These are phyloP conservation scores for Drosophila fulvimacula DNA, from an alignment of 2,888 invertebrate species.

Conservation along the genomic window DNA sequence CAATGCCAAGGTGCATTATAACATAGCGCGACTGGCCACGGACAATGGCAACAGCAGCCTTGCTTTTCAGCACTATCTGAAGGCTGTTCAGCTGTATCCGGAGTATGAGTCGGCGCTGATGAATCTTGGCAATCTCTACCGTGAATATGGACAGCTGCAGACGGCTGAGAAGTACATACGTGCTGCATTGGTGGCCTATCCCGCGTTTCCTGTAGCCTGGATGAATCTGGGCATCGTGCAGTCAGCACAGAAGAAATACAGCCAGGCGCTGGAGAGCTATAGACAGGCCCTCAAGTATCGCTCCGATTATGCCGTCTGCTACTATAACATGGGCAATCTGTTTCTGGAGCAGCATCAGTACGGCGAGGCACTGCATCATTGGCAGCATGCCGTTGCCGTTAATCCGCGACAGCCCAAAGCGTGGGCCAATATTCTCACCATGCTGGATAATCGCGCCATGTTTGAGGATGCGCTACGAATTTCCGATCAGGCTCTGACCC, in stretches of 20 bases:
- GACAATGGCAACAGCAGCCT: conserved; percentile 89
- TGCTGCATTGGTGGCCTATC: conserved; percentile 88
- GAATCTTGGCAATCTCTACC: conserved; percentile 97
- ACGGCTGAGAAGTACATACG: conserved; percentile 94
- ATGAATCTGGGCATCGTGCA: conserved; percentile 98
- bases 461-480: conserved; percentile 89
- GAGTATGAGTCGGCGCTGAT: conserved; percentile 97
- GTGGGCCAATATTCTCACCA: conserved; percentile 96
- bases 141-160: conserved; percentile 95
- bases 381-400: conserved; percentile 92
- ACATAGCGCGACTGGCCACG: conserved; percentile 94
- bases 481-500: conserved; percentile 89
- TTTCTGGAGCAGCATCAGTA: conserved; percentile 91
- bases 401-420: conserved; percentile 93
- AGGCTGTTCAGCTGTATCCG: conserved; percentile 94
- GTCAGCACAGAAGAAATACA: conserved; percentile 89
- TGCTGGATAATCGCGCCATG: conserved; percentile 91
- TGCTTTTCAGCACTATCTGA: conserved; percentile 92
- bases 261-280: conserved; percentile 92
- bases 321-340: conserved; percentile 97
- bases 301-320: conserved; percentile 94
- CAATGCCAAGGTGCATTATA: conserved; percentile 96
- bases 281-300: conserved; percentile 91
- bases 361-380: conserved; percentile 91
- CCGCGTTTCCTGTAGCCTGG: conserved; percentile 97